Percentiles rank a stretch among this genome's conserved stretches.
Conservation (phyloP, 2,888 invertebrate species). For the Blastobasis lacticolella region DNA sequence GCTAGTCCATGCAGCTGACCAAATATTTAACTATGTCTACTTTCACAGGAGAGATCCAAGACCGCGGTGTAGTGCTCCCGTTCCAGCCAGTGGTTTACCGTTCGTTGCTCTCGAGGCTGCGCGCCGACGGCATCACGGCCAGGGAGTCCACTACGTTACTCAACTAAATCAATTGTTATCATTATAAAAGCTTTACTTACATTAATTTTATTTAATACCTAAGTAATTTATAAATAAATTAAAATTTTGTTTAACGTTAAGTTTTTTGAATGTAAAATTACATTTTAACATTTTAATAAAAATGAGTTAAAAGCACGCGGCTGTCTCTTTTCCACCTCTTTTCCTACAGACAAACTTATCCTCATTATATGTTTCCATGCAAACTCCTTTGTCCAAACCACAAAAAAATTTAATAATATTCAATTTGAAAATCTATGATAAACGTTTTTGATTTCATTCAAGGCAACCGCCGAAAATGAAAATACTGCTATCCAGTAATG, state of each 20-base stretch:
- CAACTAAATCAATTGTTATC: slow-evolving; percentile 31
- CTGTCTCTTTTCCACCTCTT: too few species aligned
- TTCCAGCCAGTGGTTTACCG: slow-evolving; percentile 94
- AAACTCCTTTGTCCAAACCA: neutral
- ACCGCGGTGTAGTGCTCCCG: slow-evolving; percentile 93
- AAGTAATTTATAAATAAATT: too few species aligned
- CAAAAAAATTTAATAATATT: neutral
- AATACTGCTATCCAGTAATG: slow-evolving; percentile 67
- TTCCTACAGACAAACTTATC: too few species aligned
- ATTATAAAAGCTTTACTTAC: neutral
- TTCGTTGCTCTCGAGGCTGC: slow-evolving; percentile 90
- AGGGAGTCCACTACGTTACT: slow-evolving; percentile 50
- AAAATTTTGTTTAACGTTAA: too few species aligned
- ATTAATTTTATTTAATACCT: neutral
- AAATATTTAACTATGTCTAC: too few species aligned
- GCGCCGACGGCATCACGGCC: slow-evolving; percentile 85
- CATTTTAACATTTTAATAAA: too few species aligned
- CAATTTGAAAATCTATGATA: slow-evolving; percentile 12
- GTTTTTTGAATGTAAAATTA: too few species aligned
- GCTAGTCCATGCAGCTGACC: too few species aligned
- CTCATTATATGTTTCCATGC: neutral
- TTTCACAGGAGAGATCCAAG: slow-evolving; percentile 92
- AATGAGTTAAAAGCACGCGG: too few species aligned
- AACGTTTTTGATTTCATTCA: slow-evolving; percentile 48
- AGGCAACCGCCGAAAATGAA: slow-evolving; percentile 64